Base-by-base conservation (phyloP, 2,888 invertebrate species). In the Autographa pulchrina region DNA sequence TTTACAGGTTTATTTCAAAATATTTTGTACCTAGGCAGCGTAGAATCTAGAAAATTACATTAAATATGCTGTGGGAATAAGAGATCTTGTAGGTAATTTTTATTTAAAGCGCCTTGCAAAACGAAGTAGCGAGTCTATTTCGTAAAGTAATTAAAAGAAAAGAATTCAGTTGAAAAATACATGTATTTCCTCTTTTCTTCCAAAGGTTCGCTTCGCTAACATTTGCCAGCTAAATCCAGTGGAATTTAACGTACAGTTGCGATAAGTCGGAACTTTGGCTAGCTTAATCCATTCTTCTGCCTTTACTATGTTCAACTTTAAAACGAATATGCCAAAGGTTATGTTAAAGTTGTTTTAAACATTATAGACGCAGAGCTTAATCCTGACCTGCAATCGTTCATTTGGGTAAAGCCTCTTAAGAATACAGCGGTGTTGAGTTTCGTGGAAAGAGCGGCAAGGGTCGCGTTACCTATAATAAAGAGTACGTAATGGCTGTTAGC, bases 351-450 rank as follows among this genome's bases (percentile, higher is more conserved):
- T 74, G 60, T 20, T 60, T 73, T 48, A 67, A 75, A 63, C 31
- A 74, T 77, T 72, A 64, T 70, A 52, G 72, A 62, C 65, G 54
- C 70, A 75, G 75, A 74, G 80, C 75, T 83, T 80, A 83, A 83
- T 82, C 73, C 65, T 86, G 78, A 85, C 87, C 86, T 75, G 73
- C 65, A 70, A 80, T 83, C 74, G 79, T 64, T 78, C 84, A 81
- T 86, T 87, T 85, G 77, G 80, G 83, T 85, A 81, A 90, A 90
- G 84, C 88, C 74, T 83, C 87, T 91, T 88, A 89, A 72, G 80
- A 86, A 89, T 88, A 87, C 78, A 85, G 75, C 74, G 81, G 86
- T 86, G 84, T 89, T 85, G 81, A 81, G 80, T 91, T 92, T 91
- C 91, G 83, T 85, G 81, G 89, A 90, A 91, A 83, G 75, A 67